phyloP scores from a whole-genome alignment of 2,113 vertebrate genomes.

The Herpailurus yagouaroundi region DNA sequence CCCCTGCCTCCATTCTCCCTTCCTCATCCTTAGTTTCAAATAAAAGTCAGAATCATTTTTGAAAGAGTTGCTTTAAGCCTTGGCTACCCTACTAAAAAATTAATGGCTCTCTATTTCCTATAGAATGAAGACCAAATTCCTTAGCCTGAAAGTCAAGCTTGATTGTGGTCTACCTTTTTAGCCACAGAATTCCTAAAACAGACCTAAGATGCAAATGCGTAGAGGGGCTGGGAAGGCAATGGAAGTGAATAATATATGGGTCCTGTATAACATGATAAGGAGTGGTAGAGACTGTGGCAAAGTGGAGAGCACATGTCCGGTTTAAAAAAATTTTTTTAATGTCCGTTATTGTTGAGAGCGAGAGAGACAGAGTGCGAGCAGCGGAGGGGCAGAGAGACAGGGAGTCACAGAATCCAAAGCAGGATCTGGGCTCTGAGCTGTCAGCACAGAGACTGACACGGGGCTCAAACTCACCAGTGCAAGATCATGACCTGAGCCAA shows the following conservation, averaged over 20 bases:
- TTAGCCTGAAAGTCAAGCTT: neutral
- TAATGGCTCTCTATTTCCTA: neutral
- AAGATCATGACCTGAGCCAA: too few relatives aligned
- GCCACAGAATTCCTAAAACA: neutral
- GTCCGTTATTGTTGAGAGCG: too few relatives aligned
- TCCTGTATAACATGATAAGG: neutral
- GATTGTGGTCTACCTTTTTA: neutral
- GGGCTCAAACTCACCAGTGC: too few relatives aligned
- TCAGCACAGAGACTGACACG: too few relatives aligned
- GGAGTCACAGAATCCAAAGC: too few relatives aligned
- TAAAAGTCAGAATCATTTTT: conserved; percentile 10
- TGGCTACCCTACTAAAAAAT: neutral
- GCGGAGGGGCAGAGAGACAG: too few relatives aligned
- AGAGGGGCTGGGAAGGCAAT: neutral
- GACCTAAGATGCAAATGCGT: neutral
- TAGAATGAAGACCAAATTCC: neutral
- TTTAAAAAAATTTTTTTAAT: neutral
- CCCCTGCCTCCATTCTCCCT: neutral
- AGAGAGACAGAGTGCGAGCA: too few relatives aligned
- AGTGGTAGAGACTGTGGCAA: neutral
- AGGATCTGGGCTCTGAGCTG: too few relatives aligned
- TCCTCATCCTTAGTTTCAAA: neutral
- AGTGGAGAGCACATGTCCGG: neutral
- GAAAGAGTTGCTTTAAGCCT: neutral
- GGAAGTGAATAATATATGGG: neutral